phyloP scores from a whole-genome alignment of 1,140 invertebrate genomes.

The Sarcophaga peregrina region DNA sequence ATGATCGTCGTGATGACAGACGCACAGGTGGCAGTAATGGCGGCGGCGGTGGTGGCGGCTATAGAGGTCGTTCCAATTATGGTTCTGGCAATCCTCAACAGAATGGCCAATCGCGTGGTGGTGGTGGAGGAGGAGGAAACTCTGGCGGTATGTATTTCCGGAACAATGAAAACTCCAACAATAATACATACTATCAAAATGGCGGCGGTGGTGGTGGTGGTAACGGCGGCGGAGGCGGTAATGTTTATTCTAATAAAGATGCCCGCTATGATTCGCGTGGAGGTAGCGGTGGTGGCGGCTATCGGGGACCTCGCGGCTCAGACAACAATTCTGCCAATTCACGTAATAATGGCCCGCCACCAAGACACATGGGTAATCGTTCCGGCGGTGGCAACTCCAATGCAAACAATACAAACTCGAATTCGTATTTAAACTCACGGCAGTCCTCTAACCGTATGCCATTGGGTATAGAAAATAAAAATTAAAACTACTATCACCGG shows the following conservation, averaged over 20 bases:
- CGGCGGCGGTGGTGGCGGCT: conserved; percentile 50
- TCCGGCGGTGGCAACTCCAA: conserved; percentile 56
- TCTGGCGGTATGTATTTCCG: conserved; percentile 57
- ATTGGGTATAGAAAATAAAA: conserved; percentile 59
- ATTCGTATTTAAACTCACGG: conserved; percentile 57
- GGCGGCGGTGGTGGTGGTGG: conserved; percentile 46
- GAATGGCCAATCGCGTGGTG: conserved; percentile 50
- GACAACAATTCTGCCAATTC: conserved; percentile 26
- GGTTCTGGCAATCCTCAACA: conserved; percentile 53
- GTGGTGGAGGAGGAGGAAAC: conserved; percentile 48
- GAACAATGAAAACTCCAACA: conserved; percentile 55
- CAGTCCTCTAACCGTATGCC: conserved; percentile 59
- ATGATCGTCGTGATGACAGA: conserved; percentile 50
- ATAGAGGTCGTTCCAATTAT: conserved; percentile 51
- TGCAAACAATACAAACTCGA: conserved; percentile 45
- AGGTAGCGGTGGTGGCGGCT: conserved; percentile 47
- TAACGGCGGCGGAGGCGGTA: conserved; percentile 47
- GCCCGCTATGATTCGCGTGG: conserved; percentile 57
- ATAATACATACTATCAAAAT: conserved; percentile 53
- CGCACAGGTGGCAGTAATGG: conserved; percentile 31
- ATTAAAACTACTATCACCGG: conserved; percentile 47
- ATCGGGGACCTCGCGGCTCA: conserved; percentile 35
- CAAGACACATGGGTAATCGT: conserved; percentile 14
- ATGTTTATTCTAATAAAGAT: conserved; percentile 48
- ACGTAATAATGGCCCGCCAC: conserved; percentile 36